phyloP scores from a whole-genome alignment of 2,113 vertebrate genomes.

The Morone saxatilis region DNA sequence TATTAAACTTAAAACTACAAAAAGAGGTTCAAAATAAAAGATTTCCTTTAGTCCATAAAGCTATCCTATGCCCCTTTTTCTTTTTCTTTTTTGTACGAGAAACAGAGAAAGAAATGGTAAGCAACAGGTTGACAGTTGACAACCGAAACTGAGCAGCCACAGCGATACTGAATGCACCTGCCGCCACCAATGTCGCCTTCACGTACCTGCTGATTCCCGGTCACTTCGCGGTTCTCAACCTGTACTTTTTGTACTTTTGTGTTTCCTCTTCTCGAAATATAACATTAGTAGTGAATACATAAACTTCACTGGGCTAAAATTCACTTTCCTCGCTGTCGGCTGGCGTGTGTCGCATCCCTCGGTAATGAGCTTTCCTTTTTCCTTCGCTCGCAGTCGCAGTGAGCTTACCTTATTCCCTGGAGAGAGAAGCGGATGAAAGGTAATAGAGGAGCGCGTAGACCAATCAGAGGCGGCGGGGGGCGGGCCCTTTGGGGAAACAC shows the following conservation, averaged over 20 bases:
- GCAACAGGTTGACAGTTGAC: conserved; percentile 50
- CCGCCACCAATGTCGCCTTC: conserved; percentile 19
- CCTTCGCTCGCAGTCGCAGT: conserved; percentile 18
- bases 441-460: conserved; percentile 36
- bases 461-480: conserved; percentile 67
- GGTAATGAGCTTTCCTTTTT: conserved; percentile 70
- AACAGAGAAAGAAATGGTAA: neutral
- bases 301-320: neutral
- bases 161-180: conserved; percentile 70
- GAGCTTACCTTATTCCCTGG: conserved; percentile 57
- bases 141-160: conserved; percentile 71
- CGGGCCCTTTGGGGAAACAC: conserved; percentile 35
- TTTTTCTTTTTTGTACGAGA: neutral
- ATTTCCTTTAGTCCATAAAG: accelerated
- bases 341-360: neutral
- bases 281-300: neutral
- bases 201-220: conserved; percentile 70
- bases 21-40: accelerated
- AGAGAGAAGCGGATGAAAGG: conserved; percentile 65
- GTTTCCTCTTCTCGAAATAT: neutral
- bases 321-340: neutral
- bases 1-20: neutral
- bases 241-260: neutral
- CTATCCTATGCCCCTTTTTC: neutral
- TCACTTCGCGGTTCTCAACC: neutral